These are phyloP conservation scores for Galerucella nymphaeae DNA, from an alignment of 2,888 invertebrate species.

Conservation along the genomic window DNA sequence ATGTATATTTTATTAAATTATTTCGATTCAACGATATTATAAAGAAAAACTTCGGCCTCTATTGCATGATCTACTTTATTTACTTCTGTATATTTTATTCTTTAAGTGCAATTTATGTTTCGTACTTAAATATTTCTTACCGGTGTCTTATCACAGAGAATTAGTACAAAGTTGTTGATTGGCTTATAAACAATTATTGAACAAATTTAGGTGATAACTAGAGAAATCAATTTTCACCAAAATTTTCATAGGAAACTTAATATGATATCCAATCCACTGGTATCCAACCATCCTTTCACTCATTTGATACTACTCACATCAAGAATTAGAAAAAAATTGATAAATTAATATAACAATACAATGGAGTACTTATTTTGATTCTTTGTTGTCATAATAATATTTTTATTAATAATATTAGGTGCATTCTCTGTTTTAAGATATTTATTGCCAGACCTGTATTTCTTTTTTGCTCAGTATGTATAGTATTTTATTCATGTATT, in stretches of 20 bases:
- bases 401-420: too few species aligned
- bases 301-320: too few species aligned
- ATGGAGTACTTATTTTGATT: too few species aligned
- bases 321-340: too few species aligned
- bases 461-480: slow-evolving; percentile 52
- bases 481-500: slow-evolving; percentile 47
- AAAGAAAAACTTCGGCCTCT: slow-evolving; percentile 43
- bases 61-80: slow-evolving; percentile 39
- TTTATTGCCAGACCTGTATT: slow-evolving; percentile 35
- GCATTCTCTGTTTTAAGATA: slow-evolving; percentile 49
- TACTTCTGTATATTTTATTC: slow-evolving; percentile 42
- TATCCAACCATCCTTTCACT: too few species aligned
- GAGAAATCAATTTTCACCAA: too few species aligned
- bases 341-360: too few species aligned
- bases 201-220: too few species aligned
- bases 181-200: too few species aligned
- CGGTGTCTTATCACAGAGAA: background rate
- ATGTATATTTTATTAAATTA: slow-evolving; percentile 60
- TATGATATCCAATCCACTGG: too few species aligned
- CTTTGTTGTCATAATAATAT: too few species aligned
- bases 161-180: background rate
- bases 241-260: too few species aligned
- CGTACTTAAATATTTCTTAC: slow-evolving; percentile 50
- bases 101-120: slow-evolving; percentile 48
- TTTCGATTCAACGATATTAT: slow-evolving; percentile 54